phyloP scores from a whole-genome alignment of 2,113 vertebrate genomes.

The Saguinus imperator region DNA sequence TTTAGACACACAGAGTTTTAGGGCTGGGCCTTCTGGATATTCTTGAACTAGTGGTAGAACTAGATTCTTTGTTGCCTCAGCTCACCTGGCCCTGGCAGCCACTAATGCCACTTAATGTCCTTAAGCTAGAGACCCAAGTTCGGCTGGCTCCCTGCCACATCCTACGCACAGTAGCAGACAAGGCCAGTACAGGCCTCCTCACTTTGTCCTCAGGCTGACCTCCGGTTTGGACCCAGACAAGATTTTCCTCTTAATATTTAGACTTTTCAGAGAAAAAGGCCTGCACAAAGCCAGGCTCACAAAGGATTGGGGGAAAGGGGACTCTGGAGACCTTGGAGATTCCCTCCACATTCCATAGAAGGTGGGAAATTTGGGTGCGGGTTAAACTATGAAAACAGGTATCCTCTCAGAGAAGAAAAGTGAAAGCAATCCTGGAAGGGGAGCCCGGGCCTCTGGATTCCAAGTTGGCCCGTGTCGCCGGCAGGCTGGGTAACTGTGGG shows the following conservation, averaged over 20 bases:
- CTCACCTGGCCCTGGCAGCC: slow-evolving; percentile 42
- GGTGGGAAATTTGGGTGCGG: neutral
- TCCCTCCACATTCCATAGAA: neutral
- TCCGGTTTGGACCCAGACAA: neutral
- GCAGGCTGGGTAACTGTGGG: neutral
- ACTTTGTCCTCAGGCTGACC: neutral
- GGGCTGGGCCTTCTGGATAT: slow-evolving; percentile 19
- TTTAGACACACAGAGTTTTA: slow-evolving; percentile 28
- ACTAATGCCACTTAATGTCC: slow-evolving; percentile 22
- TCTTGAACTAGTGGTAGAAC: slow-evolving; percentile 54
- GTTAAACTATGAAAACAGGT: neutral
- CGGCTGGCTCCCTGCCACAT: neutral
- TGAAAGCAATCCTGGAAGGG: neutral
- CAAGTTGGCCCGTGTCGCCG: neutral
- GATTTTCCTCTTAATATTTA: slow-evolving; percentile 34
- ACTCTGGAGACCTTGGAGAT: neutral
- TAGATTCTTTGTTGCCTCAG: slow-evolving; percentile 41
- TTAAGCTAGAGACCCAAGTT: slow-evolving; percentile 15
- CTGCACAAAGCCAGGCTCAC: neutral
- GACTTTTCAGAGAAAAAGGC: neutral
- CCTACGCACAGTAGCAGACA: slow-evolving; percentile 6
- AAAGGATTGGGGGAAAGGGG: neutral
- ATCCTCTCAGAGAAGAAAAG: slow-evolving; percentile 33
- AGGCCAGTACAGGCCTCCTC: slow-evolving; percentile 9
- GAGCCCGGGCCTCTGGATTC: neutral